These are phyloP conservation scores for Lota lota DNA, from an alignment of 2,113 vertebrate species.

Conservation along the genomic window DNA sequence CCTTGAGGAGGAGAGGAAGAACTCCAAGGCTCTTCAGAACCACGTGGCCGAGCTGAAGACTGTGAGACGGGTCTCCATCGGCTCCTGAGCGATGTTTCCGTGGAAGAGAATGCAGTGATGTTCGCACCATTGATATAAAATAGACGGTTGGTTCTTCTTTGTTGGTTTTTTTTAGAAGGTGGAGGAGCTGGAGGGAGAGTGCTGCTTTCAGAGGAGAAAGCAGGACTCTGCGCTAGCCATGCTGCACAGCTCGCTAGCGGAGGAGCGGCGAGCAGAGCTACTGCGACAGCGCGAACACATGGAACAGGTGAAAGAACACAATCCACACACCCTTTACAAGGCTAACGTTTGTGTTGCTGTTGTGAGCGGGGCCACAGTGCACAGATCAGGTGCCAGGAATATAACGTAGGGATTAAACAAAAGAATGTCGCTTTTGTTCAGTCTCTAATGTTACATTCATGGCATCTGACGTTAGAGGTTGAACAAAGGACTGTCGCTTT, in stretches of 20 bases:
- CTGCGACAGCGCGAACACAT: slow-evolving; percentile 47
- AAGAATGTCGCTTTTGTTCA: too few species aligned
- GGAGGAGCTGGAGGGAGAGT: slow-evolving; percentile 56
- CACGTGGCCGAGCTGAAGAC: slow-evolving; percentile 65
- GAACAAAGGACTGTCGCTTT: too few species aligned
- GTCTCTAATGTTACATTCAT: too few species aligned
- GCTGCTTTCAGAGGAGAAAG: slow-evolving; percentile 51
- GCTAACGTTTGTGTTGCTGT: background rate
- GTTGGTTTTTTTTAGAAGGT: slow-evolving; percentile 54
- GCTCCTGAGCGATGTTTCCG: too few species aligned
- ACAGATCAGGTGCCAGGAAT: too few species aligned
- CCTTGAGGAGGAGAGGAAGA: slow-evolving; percentile 57
- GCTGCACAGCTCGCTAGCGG: slow-evolving; percentile 49
- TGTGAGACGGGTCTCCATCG: slow-evolving; percentile 52
- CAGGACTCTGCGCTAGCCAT: slow-evolving; percentile 50
- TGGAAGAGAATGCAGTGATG: slow-evolving; percentile 54
- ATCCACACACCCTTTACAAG: background rate
- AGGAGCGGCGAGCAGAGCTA: slow-evolving; percentile 60
- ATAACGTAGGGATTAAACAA: too few species aligned
- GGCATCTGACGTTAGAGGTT: too few species aligned
- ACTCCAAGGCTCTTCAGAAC: slow-evolving; percentile 42
- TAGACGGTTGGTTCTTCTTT: too few species aligned
- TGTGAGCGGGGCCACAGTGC: background rate
- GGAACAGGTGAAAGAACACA: slow-evolving; percentile 59
- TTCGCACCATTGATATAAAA: too few species aligned